Base-by-base conservation (phyloP, 2,797 vertebrate species). In the Cossypha dichroa region DNA sequence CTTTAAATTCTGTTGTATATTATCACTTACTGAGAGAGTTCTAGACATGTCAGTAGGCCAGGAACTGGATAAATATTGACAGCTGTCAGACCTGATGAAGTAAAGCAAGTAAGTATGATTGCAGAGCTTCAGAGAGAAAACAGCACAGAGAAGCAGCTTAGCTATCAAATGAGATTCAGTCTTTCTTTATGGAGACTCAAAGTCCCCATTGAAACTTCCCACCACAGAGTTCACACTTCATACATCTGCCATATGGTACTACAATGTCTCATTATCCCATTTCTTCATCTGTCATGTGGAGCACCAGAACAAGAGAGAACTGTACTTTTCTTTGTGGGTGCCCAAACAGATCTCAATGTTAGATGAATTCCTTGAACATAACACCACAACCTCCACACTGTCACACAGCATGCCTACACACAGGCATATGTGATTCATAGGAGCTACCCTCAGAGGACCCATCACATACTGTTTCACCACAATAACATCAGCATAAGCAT, bases 1-100 rank as follows among this genome's bases (percentile, higher is more conserved):
- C 19, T 94, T 94, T 70, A 81, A 52, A 72, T 74, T 89, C 77
- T 79, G 74, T 73, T 59, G 23, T 63, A 23, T 63, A 86, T 6
- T 48, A 77, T 85, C 73, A 98, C 98, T 99, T 98, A 99, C 99
- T 98, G 98, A 94, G 99, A 99, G 92, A 99, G 97, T 94, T 99
- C 99, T 98, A 99, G 98, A 94, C 98, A 97, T 20, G 98, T 98
- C 93, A 99, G 97, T 84, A 99, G 98, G 97, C 98, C 99, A 59
- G 99, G 99, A 94, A 99, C 98, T 0, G 99, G 99, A 94, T 99
- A 99, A 96, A 99, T 95, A 97, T 97, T 99, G 95, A 99, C 97
- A 80, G 98, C 97, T 87, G 98, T 97, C 92, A 99, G 98, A 96
- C 98, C 99, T 99, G 97, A 77, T 86, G 11, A 94, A 95, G 36